Base-by-base conservation (phyloP, 2,888 invertebrate species). In the Hylaea fasciaria region DNA sequence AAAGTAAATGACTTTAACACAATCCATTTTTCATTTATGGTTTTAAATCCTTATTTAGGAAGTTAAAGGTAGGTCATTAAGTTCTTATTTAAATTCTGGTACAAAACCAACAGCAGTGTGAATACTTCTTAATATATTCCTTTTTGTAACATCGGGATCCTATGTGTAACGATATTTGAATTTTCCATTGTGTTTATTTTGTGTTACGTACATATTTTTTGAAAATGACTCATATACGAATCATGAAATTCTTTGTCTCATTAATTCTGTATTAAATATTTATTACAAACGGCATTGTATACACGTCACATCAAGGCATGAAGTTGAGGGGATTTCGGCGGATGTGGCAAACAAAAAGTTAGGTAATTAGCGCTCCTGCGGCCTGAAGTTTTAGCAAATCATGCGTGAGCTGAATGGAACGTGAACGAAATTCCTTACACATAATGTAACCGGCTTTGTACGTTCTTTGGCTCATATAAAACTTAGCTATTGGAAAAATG, bases 361-460 rank as follows among this genome's bases (percentile, higher is more conserved):
- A 67, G 74, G 81, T 82, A 83, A 86, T 86, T 85, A 85, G 83
- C 76, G 77, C 73, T 80, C 72, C 73, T 73, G 70, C 65, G 62
- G 69, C 68, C 71, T 62, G 75, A 81, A 85, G 72, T 82, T 81
- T 65, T 56, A 57, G 51, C 62, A 62, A 65, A 70, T 70, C 73
- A 77, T 77, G 77, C 73, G 76, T 78, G 72, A 64, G 67, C 54
- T 67, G 76, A 79, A 77, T 74, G 60, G 59, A 68, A 68, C 54
- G 71, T 45, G 63, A 66, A 69, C 65, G 40, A 51, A 63, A 59
- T 62, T 44, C 63, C 54, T 62, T 62, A 57, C 53, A 46, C 54
- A 46, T 59, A 49, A 68, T 70, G 63, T 62, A 53, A 57, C 41
- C 53, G 57, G 49, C 62, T 53, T 59, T 63, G 62, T 58, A 28